phyloP scores from a whole-genome alignment of 2,113 vertebrate genomes.

The Pogonocichla stellata region DNA sequence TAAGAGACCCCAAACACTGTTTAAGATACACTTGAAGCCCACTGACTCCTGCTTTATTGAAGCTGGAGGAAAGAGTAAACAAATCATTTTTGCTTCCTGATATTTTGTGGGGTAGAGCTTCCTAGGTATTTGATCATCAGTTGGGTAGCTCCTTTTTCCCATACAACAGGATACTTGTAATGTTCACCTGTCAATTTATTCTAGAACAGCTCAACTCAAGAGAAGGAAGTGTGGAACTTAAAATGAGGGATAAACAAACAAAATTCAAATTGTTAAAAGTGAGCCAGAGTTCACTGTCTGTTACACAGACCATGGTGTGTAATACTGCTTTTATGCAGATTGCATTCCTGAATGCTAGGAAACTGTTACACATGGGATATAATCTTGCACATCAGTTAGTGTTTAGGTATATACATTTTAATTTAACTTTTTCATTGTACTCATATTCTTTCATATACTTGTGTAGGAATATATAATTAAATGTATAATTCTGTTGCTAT shows the following conservation, averaged over 20 bases:
- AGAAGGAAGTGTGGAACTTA: neutral
- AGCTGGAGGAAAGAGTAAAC: neutral
- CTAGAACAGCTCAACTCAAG: neutral
- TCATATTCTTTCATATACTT: slow-evolving; percentile 60
- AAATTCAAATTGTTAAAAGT: slow-evolving; percentile 11
- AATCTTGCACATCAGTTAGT: slow-evolving; percentile 24
- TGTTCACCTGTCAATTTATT: neutral
- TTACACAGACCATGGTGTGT: slow-evolving; percentile 47
- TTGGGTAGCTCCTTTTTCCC: neutral
- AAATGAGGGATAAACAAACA: neutral
- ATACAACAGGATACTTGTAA: neutral
- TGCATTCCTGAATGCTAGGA: slow-evolving; percentile 39
- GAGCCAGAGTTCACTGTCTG: slow-evolving; percentile 51
- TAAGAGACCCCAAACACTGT: neutral
- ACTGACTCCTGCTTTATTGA: neutral
- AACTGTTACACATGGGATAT: neutral
- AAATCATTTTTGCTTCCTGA: neutral
- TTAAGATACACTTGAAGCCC: neutral
- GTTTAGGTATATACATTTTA: slow-evolving; percentile 61
- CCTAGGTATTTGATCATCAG: neutral
- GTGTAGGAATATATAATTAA: slow-evolving; percentile 61
- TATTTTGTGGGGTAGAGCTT: neutral
- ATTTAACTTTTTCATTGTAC: slow-evolving; percentile 67
- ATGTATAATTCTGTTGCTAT: slow-evolving; percentile 59
- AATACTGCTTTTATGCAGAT: slow-evolving; percentile 28